Percentiles rank a stretch among this genome's conserved stretches.
These are phyloP conservation scores for Agonopterix subpropinquella DNA, from an alignment of 2,888 invertebrate genomes.

Conservation along the genomic window DNA sequence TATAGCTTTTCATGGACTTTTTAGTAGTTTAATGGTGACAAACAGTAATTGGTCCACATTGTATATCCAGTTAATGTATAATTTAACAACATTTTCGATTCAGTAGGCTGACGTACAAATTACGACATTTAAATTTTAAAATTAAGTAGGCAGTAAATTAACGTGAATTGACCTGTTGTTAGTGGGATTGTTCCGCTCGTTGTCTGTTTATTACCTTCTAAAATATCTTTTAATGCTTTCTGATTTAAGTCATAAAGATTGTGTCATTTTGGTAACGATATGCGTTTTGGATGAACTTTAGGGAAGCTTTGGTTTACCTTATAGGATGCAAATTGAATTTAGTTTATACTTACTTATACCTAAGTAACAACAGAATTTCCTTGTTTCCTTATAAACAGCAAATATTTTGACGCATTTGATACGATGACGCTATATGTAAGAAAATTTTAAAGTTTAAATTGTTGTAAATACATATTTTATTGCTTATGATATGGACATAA, in stretches of 20 bases:
- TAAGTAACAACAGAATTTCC: too few species aligned
- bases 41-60: slow-evolving; percentile 30
- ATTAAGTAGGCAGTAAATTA: slow-evolving; percentile 52
- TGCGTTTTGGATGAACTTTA: slow-evolving; percentile 4
- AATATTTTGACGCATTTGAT: too few species aligned
- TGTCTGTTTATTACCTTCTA: slow-evolving; percentile 28
- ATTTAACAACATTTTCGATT: not conserved
- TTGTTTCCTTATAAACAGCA: too few species aligned
- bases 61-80: slow-evolving; percentile 1
- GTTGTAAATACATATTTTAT: too few species aligned
- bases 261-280: slow-evolving; percentile 51
- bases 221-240: slow-evolving; percentile 43
- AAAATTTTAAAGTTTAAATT: too few species aligned
- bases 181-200: slow-evolving; percentile 19
- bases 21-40: slow-evolving; percentile 18
- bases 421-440: too few species aligned
- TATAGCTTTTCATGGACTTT: too few species aligned
- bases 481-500: too few species aligned
- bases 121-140: slow-evolving; percentile 40
- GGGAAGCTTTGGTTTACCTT: too few species aligned
- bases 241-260: slow-evolving; percentile 36
- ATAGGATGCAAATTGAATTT: too few species aligned
- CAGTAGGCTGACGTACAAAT: slow-evolving; percentile 34
- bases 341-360: too few species aligned
- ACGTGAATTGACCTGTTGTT: slow-evolving; percentile 44